Evolutionary conservation across 2,113 vertebrate genomes (phyloP), one percentile per base, ranked within the genome.

Genomic region (Equus quagga): DNA sequence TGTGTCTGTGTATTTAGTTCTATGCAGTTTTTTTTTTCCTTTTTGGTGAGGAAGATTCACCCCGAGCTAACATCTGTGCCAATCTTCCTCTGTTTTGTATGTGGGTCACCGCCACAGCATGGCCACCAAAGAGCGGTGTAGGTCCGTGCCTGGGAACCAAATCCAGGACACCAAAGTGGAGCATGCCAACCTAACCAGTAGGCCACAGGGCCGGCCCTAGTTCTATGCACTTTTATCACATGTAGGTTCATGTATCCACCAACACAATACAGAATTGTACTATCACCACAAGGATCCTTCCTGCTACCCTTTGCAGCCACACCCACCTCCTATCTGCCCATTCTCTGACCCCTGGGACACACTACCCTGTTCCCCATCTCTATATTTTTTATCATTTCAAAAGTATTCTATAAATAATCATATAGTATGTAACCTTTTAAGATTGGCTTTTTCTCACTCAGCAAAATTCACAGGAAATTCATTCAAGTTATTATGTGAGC

Each of bases 361-460:
- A n/a, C 17, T 84, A 95, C 51, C 72, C 65, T 89, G 36, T 31
- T 70, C 36, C 33, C 31, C 49, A 70, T 58, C 31, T 41, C 56
- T 81, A 54, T 73, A 54, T 6, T 91, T 56, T 82, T 85, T 92
- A 31, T 83, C 26, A 95, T 88, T 93, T 95, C 65, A 89, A 70
- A 13, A 95, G 31, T 91, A 46, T 64, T 62, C 92, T 49, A 11
- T 54, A 90, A 89, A 81, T 28, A 67, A 97, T 56, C 58, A 92
- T 31, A 83, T 2, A 46, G 28, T 75, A 81, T 46, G 1, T n/a
- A 91, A 41, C 26, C 13, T 31, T 88, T 94, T 92, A 81, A 86
- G 49, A 85, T 4, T n/a, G 44, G 6, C 23, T 80, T 84, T 86
- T 83, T 91, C 70, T 84, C 36, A 80, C 31, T 65, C 2, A 86